These are phyloP conservation scores for Chromis chromis DNA, from an alignment of 2,797 vertebrate species.

Conservation along the genomic window DNA sequence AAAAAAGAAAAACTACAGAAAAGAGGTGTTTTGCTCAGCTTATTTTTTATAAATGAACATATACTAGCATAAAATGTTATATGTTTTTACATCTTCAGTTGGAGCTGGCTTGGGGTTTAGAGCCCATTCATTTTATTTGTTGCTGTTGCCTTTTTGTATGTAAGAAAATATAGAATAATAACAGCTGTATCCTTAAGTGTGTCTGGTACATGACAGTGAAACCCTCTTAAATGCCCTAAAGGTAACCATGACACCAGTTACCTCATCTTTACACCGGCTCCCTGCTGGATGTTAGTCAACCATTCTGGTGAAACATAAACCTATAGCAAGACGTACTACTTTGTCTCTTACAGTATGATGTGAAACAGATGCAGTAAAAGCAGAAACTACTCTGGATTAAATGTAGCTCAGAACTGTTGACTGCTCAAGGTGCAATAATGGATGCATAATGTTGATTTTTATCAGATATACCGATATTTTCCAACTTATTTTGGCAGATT, in stretches of 20 bases:
- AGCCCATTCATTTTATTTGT: too few relatives aligned
- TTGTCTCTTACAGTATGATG: conserved; percentile 42
- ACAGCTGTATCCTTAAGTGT: background rate
- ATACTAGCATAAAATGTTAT: too few relatives aligned
- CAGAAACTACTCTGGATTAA: conserved; percentile 33
- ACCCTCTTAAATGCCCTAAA: background rate
- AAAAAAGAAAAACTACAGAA: too few relatives aligned
- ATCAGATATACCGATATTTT: too few relatives aligned
- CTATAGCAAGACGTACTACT: background rate
- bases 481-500: too few relatives aligned
- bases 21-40: too few relatives aligned
- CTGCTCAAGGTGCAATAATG: conserved; percentile 35
- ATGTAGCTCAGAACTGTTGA: conserved; percentile 47
- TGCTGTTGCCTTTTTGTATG: too few relatives aligned
- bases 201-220: conserved; percentile 8
- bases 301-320: conserved; percentile 50
- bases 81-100: too few relatives aligned
- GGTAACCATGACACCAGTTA: conserved; percentile 29
- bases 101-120: too few relatives aligned
- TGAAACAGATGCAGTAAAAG: conserved; percentile 60
- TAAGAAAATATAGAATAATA: background rate
- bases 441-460: too few relatives aligned
- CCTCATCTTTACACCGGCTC: conserved; percentile 26
- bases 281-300: conserved; percentile 8
- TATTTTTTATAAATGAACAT: too few relatives aligned